These are phyloP conservation scores for Hyaena hyaena DNA, from an alignment of 2,113 vertebrate species.

Conservation along the genomic window DNA sequence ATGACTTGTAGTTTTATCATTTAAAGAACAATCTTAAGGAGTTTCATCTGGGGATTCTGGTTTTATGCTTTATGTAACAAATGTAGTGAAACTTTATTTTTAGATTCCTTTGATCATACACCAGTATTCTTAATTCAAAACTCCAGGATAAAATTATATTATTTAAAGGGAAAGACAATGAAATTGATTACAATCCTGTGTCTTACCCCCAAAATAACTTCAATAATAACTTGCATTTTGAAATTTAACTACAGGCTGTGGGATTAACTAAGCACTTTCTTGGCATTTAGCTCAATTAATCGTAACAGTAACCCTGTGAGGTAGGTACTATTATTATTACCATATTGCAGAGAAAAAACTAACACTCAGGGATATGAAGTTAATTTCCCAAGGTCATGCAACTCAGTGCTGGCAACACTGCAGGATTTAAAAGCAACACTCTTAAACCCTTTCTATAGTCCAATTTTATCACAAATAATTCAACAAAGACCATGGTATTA, in stretches of 20 bases:
- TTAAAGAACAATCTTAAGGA: constrained; percentile 37
- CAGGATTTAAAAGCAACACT: background rate
- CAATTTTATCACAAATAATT: background rate
- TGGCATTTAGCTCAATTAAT: constrained; percentile 22
- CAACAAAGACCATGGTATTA: background rate
- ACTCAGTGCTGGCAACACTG: background rate
- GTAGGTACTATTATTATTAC: background rate
- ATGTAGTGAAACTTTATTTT: constrained; percentile 57
- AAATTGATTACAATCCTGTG: constrained; percentile 47
- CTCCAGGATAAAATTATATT: constrained; percentile 40
- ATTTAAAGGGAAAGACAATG: constrained; percentile 69
- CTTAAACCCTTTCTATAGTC: background rate
- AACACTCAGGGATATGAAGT: background rate
- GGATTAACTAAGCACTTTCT: background rate
- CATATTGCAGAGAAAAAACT: background rate
- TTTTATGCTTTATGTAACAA: constrained; percentile 34
- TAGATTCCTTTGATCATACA: constrained; percentile 54
- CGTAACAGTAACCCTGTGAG: background rate
- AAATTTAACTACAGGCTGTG: constrained; percentile 27
- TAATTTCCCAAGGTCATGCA: background rate
- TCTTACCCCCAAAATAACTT: constrained; percentile 61
- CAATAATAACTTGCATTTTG: constrained; percentile 59
- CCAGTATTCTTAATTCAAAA: constrained; percentile 70
- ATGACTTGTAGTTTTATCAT: constrained; percentile 18
- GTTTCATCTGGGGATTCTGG: constrained; percentile 46